phyloP scores from a whole-genome alignment of 2,888 invertebrate species.

The Microctonus aethiopoides region DNA sequence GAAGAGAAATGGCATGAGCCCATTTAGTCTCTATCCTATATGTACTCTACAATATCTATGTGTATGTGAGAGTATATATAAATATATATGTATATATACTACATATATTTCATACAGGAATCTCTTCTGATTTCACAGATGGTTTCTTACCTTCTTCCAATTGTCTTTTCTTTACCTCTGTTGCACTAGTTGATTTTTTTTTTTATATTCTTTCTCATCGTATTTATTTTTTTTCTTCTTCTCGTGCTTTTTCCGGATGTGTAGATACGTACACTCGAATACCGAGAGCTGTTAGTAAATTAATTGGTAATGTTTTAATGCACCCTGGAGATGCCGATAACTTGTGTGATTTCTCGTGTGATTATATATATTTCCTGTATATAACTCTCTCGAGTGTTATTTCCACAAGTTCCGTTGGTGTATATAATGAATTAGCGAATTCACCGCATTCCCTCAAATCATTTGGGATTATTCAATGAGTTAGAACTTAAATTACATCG shows the following conservation, averaged over 20 bases:
- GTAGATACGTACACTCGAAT: background rate
- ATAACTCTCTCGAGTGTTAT: conserved; percentile 35
- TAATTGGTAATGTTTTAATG: conserved; percentile 30
- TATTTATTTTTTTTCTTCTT: background rate
- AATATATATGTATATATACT: conserved; percentile 10
- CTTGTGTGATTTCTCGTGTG: conserved; percentile 15
- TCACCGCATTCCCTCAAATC: conserved; percentile 5
- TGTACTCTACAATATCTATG: no score
- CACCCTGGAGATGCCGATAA: conserved; percentile 28
- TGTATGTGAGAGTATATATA: no score
- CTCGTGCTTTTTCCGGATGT: background rate
- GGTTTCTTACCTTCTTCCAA: conserved; percentile 23
- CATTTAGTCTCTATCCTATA: conserved; percentile 30
- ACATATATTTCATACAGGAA: background rate
- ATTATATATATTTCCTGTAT: background rate
- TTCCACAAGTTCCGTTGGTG: conserved; percentile 4
- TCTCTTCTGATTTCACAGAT: conserved; percentile 33
- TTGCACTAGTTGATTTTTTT: background rate
- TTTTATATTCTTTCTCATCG: background rate
- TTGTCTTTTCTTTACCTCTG: background rate
- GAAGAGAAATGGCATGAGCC: conserved; percentile 40
- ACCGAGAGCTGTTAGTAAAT: conserved; percentile 7
- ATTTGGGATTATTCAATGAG: conserved; percentile 13
- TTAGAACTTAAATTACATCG: conserved; percentile 7
- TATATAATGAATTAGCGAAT: conserved; percentile 25